These are phyloP conservation scores for Euplagia quadripunctaria DNA, from an alignment of 2,888 invertebrate species.

Conservation along the genomic window DNA sequence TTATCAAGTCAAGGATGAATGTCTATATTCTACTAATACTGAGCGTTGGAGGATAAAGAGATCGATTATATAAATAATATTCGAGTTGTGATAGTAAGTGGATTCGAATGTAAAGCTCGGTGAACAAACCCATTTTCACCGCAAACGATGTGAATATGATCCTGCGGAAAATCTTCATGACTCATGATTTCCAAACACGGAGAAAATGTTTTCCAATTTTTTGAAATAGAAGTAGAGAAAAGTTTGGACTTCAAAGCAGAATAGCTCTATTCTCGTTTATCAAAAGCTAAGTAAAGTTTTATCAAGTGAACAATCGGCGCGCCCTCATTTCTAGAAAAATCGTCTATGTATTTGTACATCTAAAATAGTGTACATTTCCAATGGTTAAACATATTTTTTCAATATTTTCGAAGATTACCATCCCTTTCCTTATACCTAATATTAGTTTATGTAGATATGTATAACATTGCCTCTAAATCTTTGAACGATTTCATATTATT, in stretches of 20 bases:
- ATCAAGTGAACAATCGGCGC: background rate
- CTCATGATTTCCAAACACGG: background rate
- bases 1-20: constrained; percentile 41
- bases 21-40: constrained; percentile 39
- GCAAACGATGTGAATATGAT: constrained; percentile 10
- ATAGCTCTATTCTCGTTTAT: background rate
- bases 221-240: background rate
- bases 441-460: background rate
- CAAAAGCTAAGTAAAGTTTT: background rate
- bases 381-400: background rate
- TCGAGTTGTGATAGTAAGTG: constrained; percentile 35
- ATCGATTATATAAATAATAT: constrained; percentile 58
- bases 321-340: background rate
- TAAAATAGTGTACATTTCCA: no score
- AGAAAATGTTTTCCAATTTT: background rate
- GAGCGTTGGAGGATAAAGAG: constrained; percentile 57
- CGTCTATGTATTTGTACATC: background rate
- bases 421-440: background rate
- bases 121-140: constrained; percentile 36
- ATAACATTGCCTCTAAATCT: background rate
- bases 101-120: constrained; percentile 47
- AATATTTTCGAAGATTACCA: background rate
- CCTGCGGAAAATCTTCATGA: background rate
- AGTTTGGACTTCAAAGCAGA: background rate
- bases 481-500: background rate